Evolutionary conservation across 1,140 invertebrate species (phyloP).

Genomic region (Drosophila pseudoobscura): DNA sequence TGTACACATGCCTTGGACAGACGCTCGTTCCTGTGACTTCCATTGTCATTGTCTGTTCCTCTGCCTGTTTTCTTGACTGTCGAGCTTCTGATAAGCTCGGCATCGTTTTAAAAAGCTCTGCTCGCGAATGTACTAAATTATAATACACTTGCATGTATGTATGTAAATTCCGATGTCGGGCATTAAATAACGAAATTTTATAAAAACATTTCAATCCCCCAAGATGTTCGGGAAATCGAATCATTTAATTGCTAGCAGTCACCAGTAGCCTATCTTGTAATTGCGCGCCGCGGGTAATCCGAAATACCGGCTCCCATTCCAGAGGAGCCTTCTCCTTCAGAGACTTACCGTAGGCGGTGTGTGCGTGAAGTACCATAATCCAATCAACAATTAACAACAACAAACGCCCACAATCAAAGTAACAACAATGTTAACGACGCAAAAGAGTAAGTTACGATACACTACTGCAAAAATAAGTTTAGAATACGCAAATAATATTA

Average conservation of each 20-base stretch:
- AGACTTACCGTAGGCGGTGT: slow-evolving; percentile 4
- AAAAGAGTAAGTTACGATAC: slow-evolving; percentile 9
- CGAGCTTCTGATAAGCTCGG: too few species aligned
- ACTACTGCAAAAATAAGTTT: too few species aligned
- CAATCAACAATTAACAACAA: not conserved
- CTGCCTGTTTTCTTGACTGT: too few species aligned
- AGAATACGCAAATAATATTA: too few species aligned
- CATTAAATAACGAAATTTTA: slow-evolving; percentile 30
- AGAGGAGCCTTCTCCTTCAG: not conserved
- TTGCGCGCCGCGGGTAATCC: not conserved
- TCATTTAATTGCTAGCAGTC: slow-evolving; percentile 35
- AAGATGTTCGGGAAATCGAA: slow-evolving; percentile 24
- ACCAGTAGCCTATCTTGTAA: slow-evolving; percentile 23
- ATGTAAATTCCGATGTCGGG: slow-evolving; percentile 12
- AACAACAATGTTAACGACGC: slow-evolving; percentile 10
- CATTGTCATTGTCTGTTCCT: too few species aligned
- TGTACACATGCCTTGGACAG: too few species aligned
- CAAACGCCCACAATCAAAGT: not conserved
- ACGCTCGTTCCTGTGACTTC: too few species aligned
- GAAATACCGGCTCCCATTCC: too few species aligned
- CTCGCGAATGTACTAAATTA: too few species aligned
- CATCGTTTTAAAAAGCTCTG: too few species aligned
- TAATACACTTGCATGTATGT: slow-evolving; percentile 1
- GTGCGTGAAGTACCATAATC: slow-evolving; percentile 12
- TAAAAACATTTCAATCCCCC: slow-evolving; percentile 34